phyloP scores from a whole-genome alignment of 2,113 vertebrate species.

The Synchiropus splendidus region DNA sequence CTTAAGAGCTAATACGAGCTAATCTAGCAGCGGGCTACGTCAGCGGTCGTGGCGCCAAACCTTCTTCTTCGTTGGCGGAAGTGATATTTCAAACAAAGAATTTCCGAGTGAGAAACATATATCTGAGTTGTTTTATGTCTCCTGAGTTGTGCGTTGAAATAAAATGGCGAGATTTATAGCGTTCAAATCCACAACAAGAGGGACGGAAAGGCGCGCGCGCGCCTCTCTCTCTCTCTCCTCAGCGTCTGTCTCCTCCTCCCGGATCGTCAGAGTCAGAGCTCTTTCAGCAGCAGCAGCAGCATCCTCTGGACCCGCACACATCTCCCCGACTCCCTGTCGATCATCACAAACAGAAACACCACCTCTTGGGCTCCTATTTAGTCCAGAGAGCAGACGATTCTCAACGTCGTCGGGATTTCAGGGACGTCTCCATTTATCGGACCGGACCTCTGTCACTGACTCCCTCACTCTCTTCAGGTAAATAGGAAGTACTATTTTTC shows the following conservation, averaged over 20 bases:
- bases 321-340: conserved; percentile 13
- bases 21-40: no score
- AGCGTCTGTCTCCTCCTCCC: conserved; percentile 34
- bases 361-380: conserved; percentile 1
- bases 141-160: neutral
- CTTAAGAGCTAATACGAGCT: no score
- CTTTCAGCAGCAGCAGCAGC: conserved; percentile 33
- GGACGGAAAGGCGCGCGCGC: neutral
- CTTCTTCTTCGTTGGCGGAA: no score
- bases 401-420: conserved; percentile 7
- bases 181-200: neutral
- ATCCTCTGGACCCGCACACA: conserved; percentile 29
- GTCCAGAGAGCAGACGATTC: neutral
- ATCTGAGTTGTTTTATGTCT: neutral
- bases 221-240: conserved; percentile 16
- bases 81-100: no score
- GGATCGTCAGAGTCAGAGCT: conserved; percentile 33
- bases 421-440: conserved; percentile 19
- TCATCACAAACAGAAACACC: neutral
- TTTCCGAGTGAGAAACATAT: neutral
- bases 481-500: conserved; percentile 7
- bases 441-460: conserved; percentile 42
- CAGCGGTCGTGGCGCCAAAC: no score
- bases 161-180: neutral
- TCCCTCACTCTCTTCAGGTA: conserved; percentile 38